Evolutionary conservation across 2,113 vertebrate genomes (phyloP), one percentile per base, ranked within the genome.

Genomic region (Silurus asotus): DNA sequence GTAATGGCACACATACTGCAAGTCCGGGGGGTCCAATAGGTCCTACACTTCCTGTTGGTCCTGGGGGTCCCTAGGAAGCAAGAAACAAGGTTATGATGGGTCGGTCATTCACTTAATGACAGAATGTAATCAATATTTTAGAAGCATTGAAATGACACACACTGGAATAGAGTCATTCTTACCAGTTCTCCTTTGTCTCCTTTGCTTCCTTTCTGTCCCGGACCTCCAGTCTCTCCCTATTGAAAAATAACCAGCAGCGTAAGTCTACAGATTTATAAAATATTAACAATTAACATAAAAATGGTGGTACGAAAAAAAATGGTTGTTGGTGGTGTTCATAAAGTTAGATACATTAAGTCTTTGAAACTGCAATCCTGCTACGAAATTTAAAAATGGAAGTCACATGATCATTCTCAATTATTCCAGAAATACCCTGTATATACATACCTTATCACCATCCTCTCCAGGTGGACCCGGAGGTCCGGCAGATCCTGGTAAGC

Each of bases 141-240:
- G 9, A 75, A 11, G 14, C 51, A 8, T 59, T 14, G 17, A 83
- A 23, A 56, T 70, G 70, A 28, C 81, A 45, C 62, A 81, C 8
- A 65, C 49, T 61, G 77, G 13, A 19, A 56, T 58, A 3, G n/a
- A 48, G 8, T 8, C 59, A 62, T 51, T 94, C 96, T 96, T 91
- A 98, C 97, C 83, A 72, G 53, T 51, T 98, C 96, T 65, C 97
- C 97, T 91, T 97, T 97, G 89, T 96, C 96, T 0, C 97, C 97
- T 94, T 96, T 98, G 93, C 95, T 96, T 85, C 97, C 97, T 84
- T 98, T 98, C 91, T 97, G 97, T 0, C 97, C 97, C 0, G 95
- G 94, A 53, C 92, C 91, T 20, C 97, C 97, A 81, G 93, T 92
- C 58, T 98, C 97, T 2, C 97, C 97, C 97, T 98, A 67, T 2